Evolutionary conservation across 2,113 vertebrate species (phyloP).

Genomic region (Microtus montanus): DNA sequence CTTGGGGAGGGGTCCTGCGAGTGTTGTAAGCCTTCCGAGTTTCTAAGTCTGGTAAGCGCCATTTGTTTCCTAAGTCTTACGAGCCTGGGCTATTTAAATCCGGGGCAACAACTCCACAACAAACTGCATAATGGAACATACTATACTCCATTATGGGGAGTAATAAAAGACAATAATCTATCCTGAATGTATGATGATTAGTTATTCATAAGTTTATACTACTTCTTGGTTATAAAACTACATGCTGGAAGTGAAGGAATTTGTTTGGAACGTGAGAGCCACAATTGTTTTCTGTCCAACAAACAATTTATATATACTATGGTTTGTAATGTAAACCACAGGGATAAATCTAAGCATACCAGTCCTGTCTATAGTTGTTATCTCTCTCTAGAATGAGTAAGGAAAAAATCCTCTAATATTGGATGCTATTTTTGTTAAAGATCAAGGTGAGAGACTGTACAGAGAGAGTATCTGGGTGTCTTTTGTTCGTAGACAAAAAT

Average conservation of each 20-base stretch:
- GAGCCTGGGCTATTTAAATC: background rate
- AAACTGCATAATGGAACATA: background rate
- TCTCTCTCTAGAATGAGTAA: background rate
- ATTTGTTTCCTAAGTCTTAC: background rate
- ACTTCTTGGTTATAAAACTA: conserved; percentile 5
- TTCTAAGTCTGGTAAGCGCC: no score
- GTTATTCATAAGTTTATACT: background rate
- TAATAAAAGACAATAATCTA: background rate
- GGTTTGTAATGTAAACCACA: background rate
- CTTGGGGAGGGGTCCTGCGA: background rate
- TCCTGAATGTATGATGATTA: background rate
- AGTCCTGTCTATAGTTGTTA: background rate
- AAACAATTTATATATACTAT: background rate
- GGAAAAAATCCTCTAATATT: conserved; percentile 14
- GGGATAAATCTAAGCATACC: background rate
- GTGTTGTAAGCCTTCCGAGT: background rate
- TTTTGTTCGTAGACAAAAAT: conserved; percentile 73
- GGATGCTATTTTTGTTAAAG: conserved; percentile 48
- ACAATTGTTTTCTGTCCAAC: background rate
- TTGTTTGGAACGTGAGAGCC: background rate
- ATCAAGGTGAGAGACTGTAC: conserved; percentile 11
- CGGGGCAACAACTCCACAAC: background rate
- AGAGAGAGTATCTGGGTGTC: conserved; percentile 53
- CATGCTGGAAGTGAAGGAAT: background rate
- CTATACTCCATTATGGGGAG: background rate